Evolutionary conservation across 2,888 invertebrate species (phyloP), one percentile per base, ranked within the genome.

Genomic region (Palloptera scutellata): DNA sequence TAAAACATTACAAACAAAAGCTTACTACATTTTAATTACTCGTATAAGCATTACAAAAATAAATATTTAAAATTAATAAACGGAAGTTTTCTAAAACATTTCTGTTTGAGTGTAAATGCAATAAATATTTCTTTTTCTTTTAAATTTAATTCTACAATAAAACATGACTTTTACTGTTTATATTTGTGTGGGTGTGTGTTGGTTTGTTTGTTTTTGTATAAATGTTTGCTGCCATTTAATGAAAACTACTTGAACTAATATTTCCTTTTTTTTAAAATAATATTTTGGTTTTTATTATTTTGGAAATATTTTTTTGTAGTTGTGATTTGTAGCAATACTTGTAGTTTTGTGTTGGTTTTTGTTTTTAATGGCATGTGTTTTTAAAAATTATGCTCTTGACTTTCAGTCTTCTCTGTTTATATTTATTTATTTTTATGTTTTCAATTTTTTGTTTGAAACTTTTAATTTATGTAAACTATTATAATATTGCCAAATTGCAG

Each of bases 401-500:
- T 45, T 64, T 64, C 64, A 64, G 64, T 64, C 64, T 64, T 64
- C 54, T 62, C 57, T 57, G 64, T 64, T 57, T 55, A 53, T 54
- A 53, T 30, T 30, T 30, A 30, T 30, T 54, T 54, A 62, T 41
- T 62, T 43, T 12, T 40, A 42, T 53, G 42, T 54, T 52, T 51
- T 11, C n/a, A 19, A 19, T n/a, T 12, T 41, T 19, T 40, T 17
- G 8, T 53, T 52, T 45, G 10, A 10, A n/a, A 0, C 30, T 30
- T 13, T 30, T 10, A 13, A 12, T 10, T 57, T 55, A 15, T 54
- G n/a, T 17, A 40, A 41, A 41, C 9, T 9, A 57, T 41, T 41
- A 57, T 10, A 57, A 55, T 13, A 55, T 30, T n/a, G 30, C 30
- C 30, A 30, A 30, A 30, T 30, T 30, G 30, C 6, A 30, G 2